A percentile compares a stretch with the other conserved stretches of the same genome.
Evolutionary conservation across 2,113 vertebrate species (phyloP).

Genomic region (Lepus timidus): DNA sequence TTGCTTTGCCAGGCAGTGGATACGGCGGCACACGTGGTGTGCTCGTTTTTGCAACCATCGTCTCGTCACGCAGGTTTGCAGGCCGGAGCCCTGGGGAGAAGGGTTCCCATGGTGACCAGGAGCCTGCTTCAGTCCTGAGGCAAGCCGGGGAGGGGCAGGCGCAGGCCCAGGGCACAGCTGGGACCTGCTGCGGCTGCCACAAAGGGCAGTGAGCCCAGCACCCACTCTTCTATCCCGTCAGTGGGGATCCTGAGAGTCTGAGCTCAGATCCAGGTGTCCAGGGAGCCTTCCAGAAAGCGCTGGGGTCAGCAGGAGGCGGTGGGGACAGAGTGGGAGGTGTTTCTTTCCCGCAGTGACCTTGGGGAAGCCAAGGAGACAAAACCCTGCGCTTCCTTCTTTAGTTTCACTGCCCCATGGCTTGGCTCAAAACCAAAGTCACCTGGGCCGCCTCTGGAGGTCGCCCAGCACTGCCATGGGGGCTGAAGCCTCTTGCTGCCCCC

Average conservation of each 20-base stretch:
- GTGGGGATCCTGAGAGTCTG: background rate
- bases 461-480: background rate
- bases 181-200: background rate
- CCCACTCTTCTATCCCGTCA: background rate
- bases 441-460: background rate
- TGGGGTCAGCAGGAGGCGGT: background rate
- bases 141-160: background rate
- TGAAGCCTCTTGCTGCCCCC: background rate
- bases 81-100: slow-evolving; percentile 46
- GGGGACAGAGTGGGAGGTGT: background rate
- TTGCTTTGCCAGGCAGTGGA: background rate
- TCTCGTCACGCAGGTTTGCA: slow-evolving; percentile 71
- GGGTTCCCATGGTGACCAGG: slow-evolving; percentile 68
- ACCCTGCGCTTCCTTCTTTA: background rate
- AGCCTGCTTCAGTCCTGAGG: slow-evolving; percentile 62
- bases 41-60: slow-evolving; percentile 39
- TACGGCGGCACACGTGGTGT: background rate
- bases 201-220: background rate
- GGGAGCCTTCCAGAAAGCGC: background rate
- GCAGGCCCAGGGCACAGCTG: too few species aligned
- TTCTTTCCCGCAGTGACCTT: background rate
- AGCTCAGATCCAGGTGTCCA: background rate
- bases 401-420: background rate
- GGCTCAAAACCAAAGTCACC: background rate
- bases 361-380: background rate